Conservation (phyloP, 1,140 invertebrate species). For the Diplogasteroides magnus region DNA sequence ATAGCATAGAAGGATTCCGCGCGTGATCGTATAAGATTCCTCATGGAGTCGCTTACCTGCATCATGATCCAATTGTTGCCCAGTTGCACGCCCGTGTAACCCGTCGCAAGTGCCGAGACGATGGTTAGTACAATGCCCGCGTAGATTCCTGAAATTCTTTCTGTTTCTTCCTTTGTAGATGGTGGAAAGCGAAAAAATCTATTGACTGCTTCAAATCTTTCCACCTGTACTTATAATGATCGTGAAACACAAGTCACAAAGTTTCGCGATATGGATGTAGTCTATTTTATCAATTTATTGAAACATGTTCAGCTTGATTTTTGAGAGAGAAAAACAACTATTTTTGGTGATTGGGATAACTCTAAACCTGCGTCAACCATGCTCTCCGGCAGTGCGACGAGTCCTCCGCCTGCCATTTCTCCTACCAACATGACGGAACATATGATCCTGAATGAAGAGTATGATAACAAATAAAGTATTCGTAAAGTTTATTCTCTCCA, state of each 20-base stretch:
- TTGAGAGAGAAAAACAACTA: background rate
- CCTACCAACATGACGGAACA: background rate
- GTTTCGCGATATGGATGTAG: background rate
- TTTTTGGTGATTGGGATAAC: background rate
- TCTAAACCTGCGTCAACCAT: background rate
- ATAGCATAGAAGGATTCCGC: too few species aligned
- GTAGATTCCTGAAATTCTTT: background rate
- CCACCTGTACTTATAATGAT: too few species aligned
- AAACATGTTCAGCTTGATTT: background rate
- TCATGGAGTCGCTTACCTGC: background rate
- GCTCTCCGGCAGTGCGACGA: background rate
- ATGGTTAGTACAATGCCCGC: background rate
- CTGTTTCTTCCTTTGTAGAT: too few species aligned
- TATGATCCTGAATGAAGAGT: background rate
- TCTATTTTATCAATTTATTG: too few species aligned
- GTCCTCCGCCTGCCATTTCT: background rate
- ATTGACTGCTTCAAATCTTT: too few species aligned
- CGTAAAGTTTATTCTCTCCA: too few species aligned
- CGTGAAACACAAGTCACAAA: background rate
- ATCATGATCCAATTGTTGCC: background rate
- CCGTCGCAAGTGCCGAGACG: background rate
- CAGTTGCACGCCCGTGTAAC: background rate
- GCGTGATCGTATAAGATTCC: too few species aligned
- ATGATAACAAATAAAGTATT: too few species aligned
- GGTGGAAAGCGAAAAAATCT: too few species aligned